Percentiles rank a stretch among this genome's conserved stretches.
phyloP scores from a whole-genome alignment of 1,140 invertebrate species.

The Drosophila yakuba region DNA sequence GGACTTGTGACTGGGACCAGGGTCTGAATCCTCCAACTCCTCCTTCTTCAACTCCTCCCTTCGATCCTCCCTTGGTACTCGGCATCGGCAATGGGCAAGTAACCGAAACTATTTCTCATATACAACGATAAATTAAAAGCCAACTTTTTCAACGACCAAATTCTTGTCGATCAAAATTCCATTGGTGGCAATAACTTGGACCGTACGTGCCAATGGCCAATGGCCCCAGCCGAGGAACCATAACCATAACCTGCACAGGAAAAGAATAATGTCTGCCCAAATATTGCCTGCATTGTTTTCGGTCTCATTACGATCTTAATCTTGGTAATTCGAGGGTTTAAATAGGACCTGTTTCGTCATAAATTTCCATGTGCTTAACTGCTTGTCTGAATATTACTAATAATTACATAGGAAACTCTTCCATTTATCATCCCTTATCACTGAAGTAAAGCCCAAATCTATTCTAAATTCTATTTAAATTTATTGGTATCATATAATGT shows the following conservation, averaged over 20 bases:
- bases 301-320: slow-evolving; percentile 3
- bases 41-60: not conserved
- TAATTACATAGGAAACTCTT: no score
- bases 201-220: slow-evolving; percentile 76
- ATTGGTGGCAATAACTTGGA: slow-evolving; percentile 79
- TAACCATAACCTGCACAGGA: slow-evolving; percentile 46
- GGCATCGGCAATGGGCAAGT: slow-evolving; percentile 51
- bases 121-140: slow-evolving; percentile 84
- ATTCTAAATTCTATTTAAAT: no score
- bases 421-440: no score
- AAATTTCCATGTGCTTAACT: no score
- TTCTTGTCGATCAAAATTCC: slow-evolving; percentile 85
- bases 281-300: slow-evolving; percentile 3
- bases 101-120: slow-evolving; percentile 84
- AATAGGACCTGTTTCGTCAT: no score
- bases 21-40: slow-evolving; percentile 7
- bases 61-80: not conserved
- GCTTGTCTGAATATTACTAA: no score
- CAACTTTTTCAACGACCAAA: slow-evolving; percentile 84
- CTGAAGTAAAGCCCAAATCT: no score
- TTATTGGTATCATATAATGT: rapidly evolving
- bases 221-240: slow-evolving; percentile 40
- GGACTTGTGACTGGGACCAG: slow-evolving; percentile 1
- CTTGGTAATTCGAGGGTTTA: not conserved
- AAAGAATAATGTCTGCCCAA: slow-evolving; percentile 10